Evolutionary conservation across 2,113 vertebrate genomes (phyloP).

Genomic region (Sapajus apella): DNA sequence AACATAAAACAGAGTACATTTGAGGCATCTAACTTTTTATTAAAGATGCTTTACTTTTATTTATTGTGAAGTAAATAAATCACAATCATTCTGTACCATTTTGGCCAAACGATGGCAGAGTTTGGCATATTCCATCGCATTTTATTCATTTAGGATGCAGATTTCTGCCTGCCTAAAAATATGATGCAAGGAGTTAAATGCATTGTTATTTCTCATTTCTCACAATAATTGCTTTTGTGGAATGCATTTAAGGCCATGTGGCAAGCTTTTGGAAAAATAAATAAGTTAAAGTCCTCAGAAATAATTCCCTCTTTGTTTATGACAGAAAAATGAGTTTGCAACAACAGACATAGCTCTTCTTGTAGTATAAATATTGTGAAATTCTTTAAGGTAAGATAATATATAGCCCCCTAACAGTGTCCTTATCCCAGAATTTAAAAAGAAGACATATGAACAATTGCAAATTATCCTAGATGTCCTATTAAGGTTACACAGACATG

Average conservation of each 20-base stretch:
- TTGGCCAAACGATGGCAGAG: neutral
- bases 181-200: neutral
- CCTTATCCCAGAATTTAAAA: neutral
- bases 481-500: neutral
- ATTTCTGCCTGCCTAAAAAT: neutral
- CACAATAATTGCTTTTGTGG: constrained; percentile 1
- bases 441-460: neutral
- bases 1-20: neutral
- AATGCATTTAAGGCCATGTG: neutral
- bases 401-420: neutral
- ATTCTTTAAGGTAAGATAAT: constrained; percentile 26
- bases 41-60: neutral
- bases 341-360: constrained; percentile 29
- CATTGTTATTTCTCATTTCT: constrained; percentile 39
- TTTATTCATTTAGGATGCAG: neutral
- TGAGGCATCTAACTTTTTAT: neutral
- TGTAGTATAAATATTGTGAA: constrained; percentile 38
- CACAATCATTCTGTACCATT: neutral
- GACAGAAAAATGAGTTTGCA: constrained; percentile 32
- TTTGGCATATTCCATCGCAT: neutral
- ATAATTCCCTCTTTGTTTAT: constrained; percentile 49
- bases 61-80: neutral
- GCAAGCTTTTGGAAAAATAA: constrained; percentile 39
- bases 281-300: constrained; percentile 22
- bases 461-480: neutral